phyloP scores from a whole-genome alignment of 2,797 vertebrate species.

The Lithobates pipiens region DNA sequence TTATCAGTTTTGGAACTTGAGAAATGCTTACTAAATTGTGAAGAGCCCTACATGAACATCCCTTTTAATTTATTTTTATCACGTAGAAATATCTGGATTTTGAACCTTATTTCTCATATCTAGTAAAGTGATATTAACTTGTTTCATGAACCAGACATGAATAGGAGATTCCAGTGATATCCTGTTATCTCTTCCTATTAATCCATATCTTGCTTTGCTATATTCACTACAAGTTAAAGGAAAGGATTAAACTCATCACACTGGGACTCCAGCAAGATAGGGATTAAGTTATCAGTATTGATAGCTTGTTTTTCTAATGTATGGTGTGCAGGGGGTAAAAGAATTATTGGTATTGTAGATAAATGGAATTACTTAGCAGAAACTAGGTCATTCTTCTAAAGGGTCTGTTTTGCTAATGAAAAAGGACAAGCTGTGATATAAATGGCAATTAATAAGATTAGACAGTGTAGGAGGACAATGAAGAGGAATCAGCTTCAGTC shows the following conservation, averaged over 20 bases:
- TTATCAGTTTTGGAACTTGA: constrained; percentile 31
- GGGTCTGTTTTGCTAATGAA: constrained; percentile 48
- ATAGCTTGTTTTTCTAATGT: constrained; percentile 35
- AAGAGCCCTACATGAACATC: constrained; percentile 21
- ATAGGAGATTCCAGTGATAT: constrained; percentile 23
- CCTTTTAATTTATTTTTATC: constrained; percentile 13
- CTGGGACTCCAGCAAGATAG: constrained; percentile 4
- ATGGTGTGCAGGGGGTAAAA: constrained; percentile 4
- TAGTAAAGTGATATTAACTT: constrained; percentile 20
- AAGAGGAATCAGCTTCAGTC: background rate
- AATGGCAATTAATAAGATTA: constrained; percentile 44
- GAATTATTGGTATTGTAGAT: constrained; percentile 47
- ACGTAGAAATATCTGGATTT: background rate
- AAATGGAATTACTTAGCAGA: constrained; percentile 35
- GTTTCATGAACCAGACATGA: constrained; percentile 12
- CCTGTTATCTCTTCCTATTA: constrained; percentile 31
- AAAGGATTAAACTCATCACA: constrained; percentile 32
- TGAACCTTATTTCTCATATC: constrained; percentile 3
- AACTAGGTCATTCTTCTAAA: constrained; percentile 46
- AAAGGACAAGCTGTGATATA: constrained; percentile 43
- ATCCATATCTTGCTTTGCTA: constrained; percentile 41
- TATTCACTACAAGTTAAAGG: constrained; percentile 22
- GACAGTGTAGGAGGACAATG: constrained; percentile 5
- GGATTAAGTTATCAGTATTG: constrained; percentile 36
- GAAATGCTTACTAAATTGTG: constrained; percentile 25